Conservation (phyloP, 2,113 vertebrate genomes). For the Morone chrysops region DNA sequence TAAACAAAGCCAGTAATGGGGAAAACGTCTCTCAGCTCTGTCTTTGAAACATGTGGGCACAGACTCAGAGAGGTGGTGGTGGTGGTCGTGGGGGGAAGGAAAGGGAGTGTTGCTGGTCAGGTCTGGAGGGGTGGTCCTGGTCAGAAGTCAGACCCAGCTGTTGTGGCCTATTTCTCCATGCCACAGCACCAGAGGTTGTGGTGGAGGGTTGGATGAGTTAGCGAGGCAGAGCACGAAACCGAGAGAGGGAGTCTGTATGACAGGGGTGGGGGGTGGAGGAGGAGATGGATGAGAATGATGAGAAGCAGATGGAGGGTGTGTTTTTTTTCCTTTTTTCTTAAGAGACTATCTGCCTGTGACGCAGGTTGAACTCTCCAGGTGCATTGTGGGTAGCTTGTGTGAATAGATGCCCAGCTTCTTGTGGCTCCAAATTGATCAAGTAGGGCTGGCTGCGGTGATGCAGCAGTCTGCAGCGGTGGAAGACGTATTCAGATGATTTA, state of each 20-base stretch:
- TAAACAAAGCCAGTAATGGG: slow-evolving; percentile 55
- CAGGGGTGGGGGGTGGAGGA: slow-evolving; percentile 37
- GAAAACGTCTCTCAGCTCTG: slow-evolving; percentile 27
- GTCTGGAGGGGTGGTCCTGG: slow-evolving; percentile 13
- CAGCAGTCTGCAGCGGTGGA: slow-evolving; percentile 45
- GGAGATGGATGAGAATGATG: slow-evolving; percentile 76
- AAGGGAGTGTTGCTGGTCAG: slow-evolving; percentile 61
- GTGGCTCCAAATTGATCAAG: slow-evolving; percentile 55
- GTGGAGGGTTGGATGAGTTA: slow-evolving; percentile 63
- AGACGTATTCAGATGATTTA: slow-evolving; percentile 17
- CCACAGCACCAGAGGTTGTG: slow-evolving; percentile 69
- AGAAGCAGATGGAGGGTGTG: slow-evolving; percentile 77
- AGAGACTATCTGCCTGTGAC: slow-evolving; percentile 70
- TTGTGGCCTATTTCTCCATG: slow-evolving; percentile 74
- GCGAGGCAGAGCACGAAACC: slow-evolving; percentile 63
- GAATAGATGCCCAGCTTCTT: slow-evolving; percentile 49
- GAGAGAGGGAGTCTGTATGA: slow-evolving; percentile 56
- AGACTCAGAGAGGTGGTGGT: slow-evolving; percentile 37
- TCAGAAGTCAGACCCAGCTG: slow-evolving; percentile 72
- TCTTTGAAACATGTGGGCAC: slow-evolving; percentile 50
- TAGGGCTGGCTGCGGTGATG: slow-evolving; percentile 44
- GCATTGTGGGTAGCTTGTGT: slow-evolving; percentile 74
- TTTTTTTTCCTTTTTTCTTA: slow-evolving; percentile 6
- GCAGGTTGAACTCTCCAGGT: slow-evolving; percentile 77
- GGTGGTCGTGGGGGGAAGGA: slow-evolving; percentile 21